Conservation (phyloP, 2,797 vertebrate species). For the Phoeniculus purpureus region DNA sequence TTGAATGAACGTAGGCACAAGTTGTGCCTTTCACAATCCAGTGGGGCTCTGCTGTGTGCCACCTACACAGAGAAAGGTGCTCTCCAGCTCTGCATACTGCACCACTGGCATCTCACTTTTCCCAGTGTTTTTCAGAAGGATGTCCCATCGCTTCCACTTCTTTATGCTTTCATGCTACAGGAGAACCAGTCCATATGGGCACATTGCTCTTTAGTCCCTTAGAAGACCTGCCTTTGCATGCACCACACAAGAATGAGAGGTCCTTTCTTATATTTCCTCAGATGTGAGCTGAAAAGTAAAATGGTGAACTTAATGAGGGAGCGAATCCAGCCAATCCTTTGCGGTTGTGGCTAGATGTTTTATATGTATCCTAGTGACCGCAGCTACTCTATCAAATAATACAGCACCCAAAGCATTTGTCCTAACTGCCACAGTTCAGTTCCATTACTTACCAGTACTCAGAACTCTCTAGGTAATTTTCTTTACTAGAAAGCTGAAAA, state of each 20-base stretch:
- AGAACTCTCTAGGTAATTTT: constrained; percentile 12
- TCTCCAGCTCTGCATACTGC: background rate
- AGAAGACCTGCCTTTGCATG: background rate
- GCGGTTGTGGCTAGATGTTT: background rate
- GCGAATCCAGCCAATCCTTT: background rate
- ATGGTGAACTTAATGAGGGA: background rate
- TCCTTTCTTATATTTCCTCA: background rate
- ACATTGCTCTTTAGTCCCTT: background rate
- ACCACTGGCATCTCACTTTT: background rate
- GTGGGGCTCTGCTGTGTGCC: background rate
- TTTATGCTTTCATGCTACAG: background rate
- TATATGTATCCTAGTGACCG: background rate
- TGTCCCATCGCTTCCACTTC: background rate
- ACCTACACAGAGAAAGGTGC: background rate
- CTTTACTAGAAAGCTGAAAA: background rate
- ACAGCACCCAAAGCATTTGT: background rate
- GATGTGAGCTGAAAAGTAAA: background rate
- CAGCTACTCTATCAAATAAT: background rate
- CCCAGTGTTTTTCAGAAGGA: background rate
- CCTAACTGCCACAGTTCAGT: background rate
- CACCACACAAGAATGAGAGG: accelerated
- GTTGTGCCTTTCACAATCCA: background rate
- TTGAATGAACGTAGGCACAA: accelerated
- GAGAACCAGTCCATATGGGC: background rate
- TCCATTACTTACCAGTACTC: background rate